A percentile compares a stretch with the other conserved stretches of the same genome.
Evolutionary conservation across 2,113 vertebrate species (phyloP).

Genomic region (Microtus ochrogaster): DNA sequence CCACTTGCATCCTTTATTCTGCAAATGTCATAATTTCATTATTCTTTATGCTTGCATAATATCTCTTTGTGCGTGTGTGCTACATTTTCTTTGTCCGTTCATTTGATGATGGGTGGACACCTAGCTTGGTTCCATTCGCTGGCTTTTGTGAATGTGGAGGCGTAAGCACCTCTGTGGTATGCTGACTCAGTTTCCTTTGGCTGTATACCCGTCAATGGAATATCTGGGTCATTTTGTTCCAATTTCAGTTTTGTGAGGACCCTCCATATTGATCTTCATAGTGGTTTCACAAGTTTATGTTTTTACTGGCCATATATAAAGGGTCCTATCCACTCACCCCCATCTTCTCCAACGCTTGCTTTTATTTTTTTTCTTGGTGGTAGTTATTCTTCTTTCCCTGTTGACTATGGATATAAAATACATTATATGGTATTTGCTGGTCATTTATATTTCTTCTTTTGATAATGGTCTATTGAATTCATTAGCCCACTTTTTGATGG

Average conservation of each 20-base stretch:
- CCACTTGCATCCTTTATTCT: neutral
- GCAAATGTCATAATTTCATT: neutral
- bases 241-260: neutral
- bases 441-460: neutral
- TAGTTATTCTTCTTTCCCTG: neutral
- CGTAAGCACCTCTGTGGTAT: no score
- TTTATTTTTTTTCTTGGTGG: neutral
- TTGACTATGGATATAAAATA: neutral
- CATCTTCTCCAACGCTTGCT: neutral
- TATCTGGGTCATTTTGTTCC: neutral
- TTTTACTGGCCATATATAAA: neutral
- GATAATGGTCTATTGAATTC: neutral
- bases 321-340: neutral
- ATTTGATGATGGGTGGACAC: neutral
- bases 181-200: neutral
- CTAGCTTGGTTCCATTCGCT: neutral
- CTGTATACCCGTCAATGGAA: no score
- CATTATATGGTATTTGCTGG: neutral
- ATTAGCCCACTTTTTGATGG: neutral
- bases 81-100: neutral
- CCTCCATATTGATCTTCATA: neutral
- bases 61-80: neutral
- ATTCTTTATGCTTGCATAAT: neutral
- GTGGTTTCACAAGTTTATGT: neutral
- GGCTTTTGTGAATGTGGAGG: neutral